Evolutionary conservation across 2,888 invertebrate species (phyloP).

Genomic region (Cyclophora punctaria): DNA sequence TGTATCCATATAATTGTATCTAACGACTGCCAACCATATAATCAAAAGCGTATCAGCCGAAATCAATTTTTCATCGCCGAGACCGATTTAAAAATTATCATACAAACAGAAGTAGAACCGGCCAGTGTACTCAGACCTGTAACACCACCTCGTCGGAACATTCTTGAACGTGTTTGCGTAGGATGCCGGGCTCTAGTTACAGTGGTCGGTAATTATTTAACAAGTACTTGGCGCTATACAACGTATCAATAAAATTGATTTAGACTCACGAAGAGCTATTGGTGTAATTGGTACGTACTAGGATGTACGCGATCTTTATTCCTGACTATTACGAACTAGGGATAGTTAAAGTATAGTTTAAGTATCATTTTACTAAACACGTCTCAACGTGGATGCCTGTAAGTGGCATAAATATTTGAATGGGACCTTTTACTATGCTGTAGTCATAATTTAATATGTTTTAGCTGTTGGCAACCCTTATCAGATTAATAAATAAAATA

Average conservation of each 20-base stretch:
- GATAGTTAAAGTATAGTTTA: too few species aligned
- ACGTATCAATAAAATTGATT: conserved; percentile 62
- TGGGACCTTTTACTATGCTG: too few species aligned
- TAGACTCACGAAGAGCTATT: conserved; percentile 50
- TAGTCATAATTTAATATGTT: too few species aligned
- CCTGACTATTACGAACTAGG: too few species aligned
- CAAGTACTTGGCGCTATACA: conserved; percentile 41
- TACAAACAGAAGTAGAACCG: conserved; percentile 39
- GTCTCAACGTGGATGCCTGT: too few species aligned
- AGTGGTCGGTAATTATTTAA: conserved; percentile 46
- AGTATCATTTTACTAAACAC: too few species aligned
- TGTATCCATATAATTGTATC: conserved; percentile 62
- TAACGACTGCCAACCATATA: conserved; percentile 60
- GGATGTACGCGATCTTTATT: too few species aligned
- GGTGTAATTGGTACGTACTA: conserved; percentile 27
- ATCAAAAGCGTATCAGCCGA: conserved; percentile 69
- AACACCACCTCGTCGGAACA: background rate
- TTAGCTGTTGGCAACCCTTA: too few species aligned
- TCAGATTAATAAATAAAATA: too few species aligned
- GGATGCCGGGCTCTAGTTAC: conserved; percentile 7
- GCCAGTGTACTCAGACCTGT: conserved; percentile 32
- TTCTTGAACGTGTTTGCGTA: conserved; percentile 3
- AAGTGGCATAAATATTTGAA: too few species aligned
- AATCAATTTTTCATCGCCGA: conserved; percentile 69
- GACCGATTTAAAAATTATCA: conserved; percentile 68